Percentiles rank a stretch among this genome's conserved stretches.
phyloP scores from a whole-genome alignment of 2,113 vertebrate genomes.

The Microcebus ravelobensis region DNA sequence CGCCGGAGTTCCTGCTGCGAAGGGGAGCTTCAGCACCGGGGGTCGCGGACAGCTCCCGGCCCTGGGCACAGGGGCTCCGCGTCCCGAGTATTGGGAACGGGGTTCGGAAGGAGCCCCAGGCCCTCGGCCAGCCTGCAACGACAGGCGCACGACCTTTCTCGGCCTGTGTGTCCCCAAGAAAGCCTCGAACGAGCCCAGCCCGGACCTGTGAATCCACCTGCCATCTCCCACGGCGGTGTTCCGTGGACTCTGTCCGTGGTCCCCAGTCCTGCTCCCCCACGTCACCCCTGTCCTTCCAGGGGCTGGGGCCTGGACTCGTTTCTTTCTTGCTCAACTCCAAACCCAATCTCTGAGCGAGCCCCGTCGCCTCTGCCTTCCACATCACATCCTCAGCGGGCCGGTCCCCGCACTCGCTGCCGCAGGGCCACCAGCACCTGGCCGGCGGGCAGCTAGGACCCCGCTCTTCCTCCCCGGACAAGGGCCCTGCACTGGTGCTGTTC shows the following conservation, averaged over 20 bases:
- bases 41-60: constrained; percentile 85
- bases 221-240: not conserved
- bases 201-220: not conserved
- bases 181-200: not conserved
- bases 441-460: too few relatives aligned
- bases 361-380: not conserved
- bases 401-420: not conserved
- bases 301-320: not conserved
- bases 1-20: constrained; percentile 35
- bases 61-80: not conserved
- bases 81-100: not conserved
- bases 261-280: not conserved
- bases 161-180: not conserved
- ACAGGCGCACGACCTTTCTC: not conserved
- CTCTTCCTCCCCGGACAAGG: too few relatives aligned
- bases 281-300: not conserved
- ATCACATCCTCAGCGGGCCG: not conserved
- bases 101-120: not conserved
- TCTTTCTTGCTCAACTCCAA: not conserved
- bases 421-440: not conserved
- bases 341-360: not conserved
- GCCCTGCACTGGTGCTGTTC: too few relatives aligned
- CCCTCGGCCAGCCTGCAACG: not conserved
- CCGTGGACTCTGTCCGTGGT: not conserved
- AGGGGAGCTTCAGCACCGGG: constrained; percentile 91